These are phyloP conservation scores for Periophthalmus modestus DNA, from an alignment of 2,113 vertebrate genomes.

Conservation along the genomic window DNA sequence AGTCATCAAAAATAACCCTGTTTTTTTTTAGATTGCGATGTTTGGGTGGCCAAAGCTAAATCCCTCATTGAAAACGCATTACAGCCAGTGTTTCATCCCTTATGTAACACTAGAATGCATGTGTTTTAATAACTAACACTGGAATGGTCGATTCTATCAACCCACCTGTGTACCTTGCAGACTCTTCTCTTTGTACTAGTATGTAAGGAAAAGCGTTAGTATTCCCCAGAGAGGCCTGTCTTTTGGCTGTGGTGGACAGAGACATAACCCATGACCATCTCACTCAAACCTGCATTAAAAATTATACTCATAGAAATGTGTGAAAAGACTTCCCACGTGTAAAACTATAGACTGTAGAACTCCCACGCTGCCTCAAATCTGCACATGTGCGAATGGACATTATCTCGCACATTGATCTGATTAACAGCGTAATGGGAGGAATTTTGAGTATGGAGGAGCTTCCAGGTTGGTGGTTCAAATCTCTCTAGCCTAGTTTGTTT, in stretches of 20 bases:
- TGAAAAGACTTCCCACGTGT: slow-evolving; percentile 1
- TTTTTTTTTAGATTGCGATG: no score
- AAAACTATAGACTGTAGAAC: not conserved
- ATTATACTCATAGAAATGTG: not conserved
- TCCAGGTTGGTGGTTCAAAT: no score
- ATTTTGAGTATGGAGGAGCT: slow-evolving; percentile 20
- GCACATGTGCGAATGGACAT: slow-evolving; percentile 25
- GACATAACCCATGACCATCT: not conserved
- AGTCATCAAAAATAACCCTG: no score
- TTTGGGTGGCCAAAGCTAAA: no score
- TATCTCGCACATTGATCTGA: slow-evolving; percentile 23
- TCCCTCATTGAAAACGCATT: no score
- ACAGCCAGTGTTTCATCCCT: no score
- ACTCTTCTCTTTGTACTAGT: not conserved
- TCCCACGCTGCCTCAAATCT: not conserved
- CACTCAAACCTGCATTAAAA: not conserved
- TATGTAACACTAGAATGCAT: no score
- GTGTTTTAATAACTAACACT: no score
- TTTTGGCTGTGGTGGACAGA: not conserved
- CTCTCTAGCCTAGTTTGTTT: no score
- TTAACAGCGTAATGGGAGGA: slow-evolving; percentile 38
- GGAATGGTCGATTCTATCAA: not conserved
- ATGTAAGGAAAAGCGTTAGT: not conserved
- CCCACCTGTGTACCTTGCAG: not conserved
- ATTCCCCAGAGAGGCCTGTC: not conserved